phyloP scores from a whole-genome alignment of 2,797 vertebrate genomes.

The Fratercula arctica region DNA sequence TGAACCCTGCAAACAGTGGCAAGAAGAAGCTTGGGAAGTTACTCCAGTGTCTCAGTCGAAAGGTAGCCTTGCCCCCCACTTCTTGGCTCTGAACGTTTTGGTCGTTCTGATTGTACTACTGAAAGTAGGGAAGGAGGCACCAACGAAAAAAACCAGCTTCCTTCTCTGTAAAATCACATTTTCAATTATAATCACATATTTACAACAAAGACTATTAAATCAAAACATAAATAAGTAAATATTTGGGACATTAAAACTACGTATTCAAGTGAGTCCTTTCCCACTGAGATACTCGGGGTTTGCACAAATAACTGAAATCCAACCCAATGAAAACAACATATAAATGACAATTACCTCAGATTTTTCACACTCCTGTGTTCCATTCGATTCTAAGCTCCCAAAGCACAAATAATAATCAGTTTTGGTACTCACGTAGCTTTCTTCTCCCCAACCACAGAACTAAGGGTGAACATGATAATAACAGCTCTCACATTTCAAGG shows the following conservation, averaged over 20 bases:
- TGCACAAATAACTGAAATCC: constrained; percentile 20
- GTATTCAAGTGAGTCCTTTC: neutral
- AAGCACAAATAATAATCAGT: neutral
- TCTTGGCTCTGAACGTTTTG: neutral
- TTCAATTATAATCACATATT: neutral
- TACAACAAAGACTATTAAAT: neutral
- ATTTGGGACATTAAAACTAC: neutral
- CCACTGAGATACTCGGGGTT: neutral
- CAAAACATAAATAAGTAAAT: neutral
- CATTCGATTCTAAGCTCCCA: neutral
- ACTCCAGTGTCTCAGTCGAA: neutral
- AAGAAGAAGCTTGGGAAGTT: neutral
- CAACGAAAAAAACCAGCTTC: neutral
- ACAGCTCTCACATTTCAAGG: neutral
- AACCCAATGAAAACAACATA: neutral
- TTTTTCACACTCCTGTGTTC: neutral
- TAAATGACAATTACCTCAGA: neutral
- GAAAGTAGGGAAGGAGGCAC: neutral
- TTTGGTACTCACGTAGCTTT: neutral
- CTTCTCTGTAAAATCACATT: neutral
- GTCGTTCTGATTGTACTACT: neutral
- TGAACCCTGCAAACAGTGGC: neutral
- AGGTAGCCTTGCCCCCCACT: neutral
- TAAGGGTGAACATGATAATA: neutral
- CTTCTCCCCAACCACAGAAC: neutral